phyloP scores from a whole-genome alignment of 2,797 vertebrate species.

The Tamandua tetradactyla region DNA sequence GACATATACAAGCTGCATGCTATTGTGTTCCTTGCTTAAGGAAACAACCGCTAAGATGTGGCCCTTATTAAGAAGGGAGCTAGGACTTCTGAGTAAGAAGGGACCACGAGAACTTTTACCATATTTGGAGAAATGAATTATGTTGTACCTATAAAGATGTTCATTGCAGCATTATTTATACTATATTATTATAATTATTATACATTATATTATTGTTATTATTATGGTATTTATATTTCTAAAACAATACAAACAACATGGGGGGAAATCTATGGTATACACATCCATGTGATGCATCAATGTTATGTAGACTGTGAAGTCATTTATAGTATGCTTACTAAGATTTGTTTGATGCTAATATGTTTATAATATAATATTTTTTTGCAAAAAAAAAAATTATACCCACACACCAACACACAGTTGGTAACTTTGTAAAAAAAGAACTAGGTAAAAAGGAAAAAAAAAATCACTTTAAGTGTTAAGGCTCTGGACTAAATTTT shows the following conservation, averaged over 20 bases:
- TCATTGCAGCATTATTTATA: background rate
- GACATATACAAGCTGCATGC: background rate
- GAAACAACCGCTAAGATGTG: background rate
- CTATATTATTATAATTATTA: no score
- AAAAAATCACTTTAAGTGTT: background rate
- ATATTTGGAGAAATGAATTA: constrained; percentile 2
- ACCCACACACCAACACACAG: background rate
- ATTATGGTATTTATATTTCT: background rate
- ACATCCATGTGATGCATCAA: background rate
- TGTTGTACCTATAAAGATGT: background rate
- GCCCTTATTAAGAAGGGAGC: constrained; percentile 39
- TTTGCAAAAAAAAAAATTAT: background rate
- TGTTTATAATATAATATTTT: background rate
- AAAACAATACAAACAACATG: background rate
- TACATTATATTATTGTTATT: no score
- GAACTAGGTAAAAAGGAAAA: background rate
- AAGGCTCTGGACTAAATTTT: background rate
- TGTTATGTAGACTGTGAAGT: background rate
- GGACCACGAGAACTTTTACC: background rate
- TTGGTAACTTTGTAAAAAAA: background rate
- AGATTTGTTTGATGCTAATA: constrained; percentile 11
- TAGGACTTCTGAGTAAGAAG: constrained; percentile 27
- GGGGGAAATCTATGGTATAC: background rate
- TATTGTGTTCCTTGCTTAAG: background rate
- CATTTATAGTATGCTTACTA: background rate